Conservation (phyloP, 1,140 invertebrate genomes). For the Caenorhabditis elegans region WBcel235 BX284603.4:9440501-9441000, state of each 20-base stretch:
- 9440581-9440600: constrained; percentile 75
- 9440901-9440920: background rate
- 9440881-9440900: constrained; percentile 72
- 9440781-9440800: constrained; percentile 77
- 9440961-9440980: background rate
- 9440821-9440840: constrained; percentile 76
- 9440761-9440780: constrained; percentile 74
- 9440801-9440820: constrained; percentile 74
- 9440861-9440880: constrained; percentile 84
- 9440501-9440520: constrained; percentile 80
- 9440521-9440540: constrained; percentile 78
- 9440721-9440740: constrained; percentile 70
- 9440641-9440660: too few species aligned
- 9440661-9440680: constrained; percentile 68
- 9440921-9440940: background rate
- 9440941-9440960: background rate
- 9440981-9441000: background rate
- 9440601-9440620: constrained; percentile 76
- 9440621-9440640: constrained; percentile 49
- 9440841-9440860: constrained; percentile 79
- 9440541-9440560: constrained; percentile 85
- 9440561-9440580: constrained; percentile 78
- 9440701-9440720: constrained; percentile 70
- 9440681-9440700: constrained; percentile 70
- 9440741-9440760: constrained; percentile 71